Evolutionary conservation across 2,113 vertebrate species (phyloP).

Genomic region (Pipa parva): DNA sequence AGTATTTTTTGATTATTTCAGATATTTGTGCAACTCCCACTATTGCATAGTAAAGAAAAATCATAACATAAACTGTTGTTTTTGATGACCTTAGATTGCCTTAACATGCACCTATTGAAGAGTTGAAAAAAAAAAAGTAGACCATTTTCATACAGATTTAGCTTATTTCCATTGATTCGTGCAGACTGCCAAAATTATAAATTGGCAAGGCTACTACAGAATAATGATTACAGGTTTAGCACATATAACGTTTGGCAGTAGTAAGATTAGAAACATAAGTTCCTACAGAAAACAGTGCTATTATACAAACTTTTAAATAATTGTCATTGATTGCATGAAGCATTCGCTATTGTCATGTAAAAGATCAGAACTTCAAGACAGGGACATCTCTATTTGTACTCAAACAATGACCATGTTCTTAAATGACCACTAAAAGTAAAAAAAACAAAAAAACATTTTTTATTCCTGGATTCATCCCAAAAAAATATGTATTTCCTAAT

Average conservation of each 20-base stretch:
- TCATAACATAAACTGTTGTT: slow-evolving; percentile 46
- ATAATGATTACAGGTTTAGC: neutral
- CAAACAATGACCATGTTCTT: too few species aligned
- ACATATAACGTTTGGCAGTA: neutral
- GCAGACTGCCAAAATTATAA: slow-evolving; percentile 57
- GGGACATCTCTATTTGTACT: too few species aligned
- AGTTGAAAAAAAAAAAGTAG: slow-evolving; percentile 66
- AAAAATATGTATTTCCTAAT: too few species aligned
- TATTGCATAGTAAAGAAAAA: slow-evolving; percentile 98
- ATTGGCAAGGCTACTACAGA: neutral
- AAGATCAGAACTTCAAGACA: neutral
- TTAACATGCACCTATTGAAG: slow-evolving; percentile 85
- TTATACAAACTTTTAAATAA: neutral
- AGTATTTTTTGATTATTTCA: slow-evolving; percentile 64
- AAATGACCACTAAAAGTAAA: too few species aligned
- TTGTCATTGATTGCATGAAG: too few species aligned
- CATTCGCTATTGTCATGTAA: neutral
- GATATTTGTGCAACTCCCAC: slow-evolving; percentile 79
- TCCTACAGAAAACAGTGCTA: neutral
- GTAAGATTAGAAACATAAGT: neutral
- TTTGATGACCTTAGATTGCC: slow-evolving; percentile 37
- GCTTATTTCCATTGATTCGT: slow-evolving; percentile 78
- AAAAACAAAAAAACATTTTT: too few species aligned
- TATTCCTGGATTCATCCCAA: too few species aligned
- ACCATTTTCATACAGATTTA: slow-evolving; percentile 63